Percentiles rank a stretch among this genome's conserved stretches.
These are phyloP conservation scores for Gambusia affinis DNA, from an alignment of 2,113 vertebrate species.

Conservation along the genomic window DNA sequence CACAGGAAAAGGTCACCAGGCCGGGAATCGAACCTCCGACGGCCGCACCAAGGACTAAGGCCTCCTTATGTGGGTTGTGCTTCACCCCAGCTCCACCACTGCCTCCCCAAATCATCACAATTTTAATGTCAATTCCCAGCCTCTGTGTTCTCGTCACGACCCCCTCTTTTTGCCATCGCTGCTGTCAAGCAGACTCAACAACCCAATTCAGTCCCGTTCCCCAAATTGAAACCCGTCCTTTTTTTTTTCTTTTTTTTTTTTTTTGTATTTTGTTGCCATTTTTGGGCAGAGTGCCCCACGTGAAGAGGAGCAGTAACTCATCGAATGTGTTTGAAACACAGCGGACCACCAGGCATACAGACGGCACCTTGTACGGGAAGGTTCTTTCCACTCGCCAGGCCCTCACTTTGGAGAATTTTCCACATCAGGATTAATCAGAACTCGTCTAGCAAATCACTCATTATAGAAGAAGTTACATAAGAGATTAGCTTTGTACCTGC, in stretches of 20 bases:
- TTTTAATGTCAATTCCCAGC: slow-evolving; percentile 11
- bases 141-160: not conserved
- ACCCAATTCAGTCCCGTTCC: slow-evolving; percentile 6
- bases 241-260: not conserved
- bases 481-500: slow-evolving; percentile 6
- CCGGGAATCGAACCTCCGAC: too few species aligned
- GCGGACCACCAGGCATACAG: slow-evolving; percentile 23
- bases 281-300: slow-evolving; percentile 17
- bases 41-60: too few species aligned
- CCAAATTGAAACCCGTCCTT: slow-evolving; percentile 26
- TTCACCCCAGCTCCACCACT: too few species aligned
- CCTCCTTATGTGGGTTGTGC: too few species aligned
- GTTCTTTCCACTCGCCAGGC: slow-evolving; percentile 28
- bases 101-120: not conserved
- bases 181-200: not conserved
- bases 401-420: slow-evolving; percentile 2
- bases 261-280: slow-evolving; percentile 24
- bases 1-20: too few species aligned
- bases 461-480: slow-evolving; percentile 13
- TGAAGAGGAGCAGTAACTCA: slow-evolving; percentile 33
- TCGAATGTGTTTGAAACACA: slow-evolving; percentile 30
- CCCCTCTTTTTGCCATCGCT: not conserved
- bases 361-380: slow-evolving; percentile 4
- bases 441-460: slow-evolving; percentile 24
- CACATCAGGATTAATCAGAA: not conserved